A percentile compares a stretch with the other conserved stretches of the same genome.
phyloP scores from a whole-genome alignment of 2,888 invertebrate genomes.

The Ypsolopha scabrella region DNA sequence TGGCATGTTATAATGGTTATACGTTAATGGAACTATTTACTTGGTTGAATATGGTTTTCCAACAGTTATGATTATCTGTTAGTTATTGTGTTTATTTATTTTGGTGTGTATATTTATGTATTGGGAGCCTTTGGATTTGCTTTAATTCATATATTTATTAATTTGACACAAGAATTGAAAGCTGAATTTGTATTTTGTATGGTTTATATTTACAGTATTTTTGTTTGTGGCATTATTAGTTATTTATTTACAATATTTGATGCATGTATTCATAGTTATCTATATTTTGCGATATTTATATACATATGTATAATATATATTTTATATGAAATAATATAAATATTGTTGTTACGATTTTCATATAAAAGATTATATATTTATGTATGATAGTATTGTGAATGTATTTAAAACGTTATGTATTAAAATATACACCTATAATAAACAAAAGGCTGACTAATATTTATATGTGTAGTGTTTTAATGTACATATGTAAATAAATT shows the following conservation, averaged over 20 bases:
- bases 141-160: conserved; percentile 33
- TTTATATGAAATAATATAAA: neutral
- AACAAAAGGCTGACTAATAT: conserved; percentile 6
- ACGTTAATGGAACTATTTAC: conserved; percentile 5
- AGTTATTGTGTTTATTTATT: neutral
- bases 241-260: neutral
- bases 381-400: conserved; percentile 22
- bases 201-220: conserved; percentile 41
- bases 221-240: neutral
- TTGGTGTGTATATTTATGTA: conserved; percentile 1
- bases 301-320: conserved; percentile 15
- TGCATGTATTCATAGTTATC: too few relatives aligned
- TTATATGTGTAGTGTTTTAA: conserved; percentile 8
- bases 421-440: conserved; percentile 7
- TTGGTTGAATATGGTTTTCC: conserved; percentile 9
- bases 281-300: too few relatives aligned
- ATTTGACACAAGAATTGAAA: neutral
- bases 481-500: conserved; percentile 19
- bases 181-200: neutral
- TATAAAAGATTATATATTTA: conserved; percentile 13
- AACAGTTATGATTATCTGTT: conserved; percentile 9
- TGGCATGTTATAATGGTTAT: conserved; percentile 4
- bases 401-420: conserved; percentile 8
- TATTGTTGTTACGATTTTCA: neutral
- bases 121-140: conserved; percentile 23